Evolutionary conservation across 2,888 invertebrate species (phyloP).

Genomic region (Monochamus alternatus): DNA sequence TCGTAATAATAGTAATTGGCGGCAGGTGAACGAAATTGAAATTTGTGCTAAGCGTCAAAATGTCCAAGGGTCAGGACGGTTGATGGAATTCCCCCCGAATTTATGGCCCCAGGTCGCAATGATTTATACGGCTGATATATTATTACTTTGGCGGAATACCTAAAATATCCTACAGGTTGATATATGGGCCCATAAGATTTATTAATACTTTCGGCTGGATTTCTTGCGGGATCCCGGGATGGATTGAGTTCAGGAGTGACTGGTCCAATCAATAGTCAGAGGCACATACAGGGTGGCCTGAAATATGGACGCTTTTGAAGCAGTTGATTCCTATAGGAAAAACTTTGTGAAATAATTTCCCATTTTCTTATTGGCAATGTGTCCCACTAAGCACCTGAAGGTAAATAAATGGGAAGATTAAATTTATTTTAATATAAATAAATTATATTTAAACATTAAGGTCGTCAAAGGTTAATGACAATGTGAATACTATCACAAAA

Average conservation of each 20-base stretch:
- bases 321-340: too few species aligned
- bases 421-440: too few species aligned
- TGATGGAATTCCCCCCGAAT: conserved; percentile 17
- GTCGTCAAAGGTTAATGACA: too few species aligned
- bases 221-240: background rate
- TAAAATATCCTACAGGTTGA: conserved; percentile 23
- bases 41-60: conserved; percentile 27
- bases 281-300: background rate
- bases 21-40: conserved; percentile 19
- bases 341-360: too few species aligned
- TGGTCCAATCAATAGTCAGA: background rate
- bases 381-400: too few species aligned
- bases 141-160: conserved; percentile 23
- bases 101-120: conserved; percentile 14
- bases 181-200: conserved; percentile 9
- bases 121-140: conserved; percentile 26
- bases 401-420: too few species aligned
- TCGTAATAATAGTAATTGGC: conserved; percentile 22
- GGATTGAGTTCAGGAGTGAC: background rate
- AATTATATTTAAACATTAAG: too few species aligned
- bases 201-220: conserved; percentile 12
- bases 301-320: background rate
- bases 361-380: too few species aligned
- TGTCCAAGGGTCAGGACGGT: conserved; percentile 14
- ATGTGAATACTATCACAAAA: too few species aligned